A percentile compares a stretch with the other conserved stretches of the same genome.
phyloP scores from a whole-genome alignment of 2,888 invertebrate species.

The Drosophila austrosaltans region DNA sequence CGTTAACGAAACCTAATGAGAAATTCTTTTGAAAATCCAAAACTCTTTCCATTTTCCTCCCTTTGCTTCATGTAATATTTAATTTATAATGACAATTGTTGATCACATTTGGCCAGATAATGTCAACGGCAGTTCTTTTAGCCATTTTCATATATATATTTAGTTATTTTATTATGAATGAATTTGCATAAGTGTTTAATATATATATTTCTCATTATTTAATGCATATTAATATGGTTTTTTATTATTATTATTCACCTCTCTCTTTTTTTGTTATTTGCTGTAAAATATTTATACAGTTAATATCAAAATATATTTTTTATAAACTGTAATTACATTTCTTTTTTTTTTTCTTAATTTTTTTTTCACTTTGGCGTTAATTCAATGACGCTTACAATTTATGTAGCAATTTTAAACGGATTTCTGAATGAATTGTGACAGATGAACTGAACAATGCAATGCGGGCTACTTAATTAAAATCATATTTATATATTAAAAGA shows the following conservation, averaged over 20 bases:
- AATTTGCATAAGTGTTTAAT: slow-evolving; percentile 8
- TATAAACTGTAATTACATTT: slow-evolving; percentile 42
- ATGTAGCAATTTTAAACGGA: slow-evolving; percentile 21
- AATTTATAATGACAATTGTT: slow-evolving; percentile 17
- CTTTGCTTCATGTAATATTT: background rate
- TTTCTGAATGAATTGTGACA: slow-evolving; percentile 44
- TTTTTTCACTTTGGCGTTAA: slow-evolving; percentile 21
- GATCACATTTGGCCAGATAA: slow-evolving; percentile 48
- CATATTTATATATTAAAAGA: background rate
- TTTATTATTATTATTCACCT: slow-evolving; percentile 6
- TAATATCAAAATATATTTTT: slow-evolving; percentile 41
- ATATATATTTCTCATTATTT: slow-evolving; percentile 39
- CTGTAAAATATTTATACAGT: slow-evolving; percentile 30
- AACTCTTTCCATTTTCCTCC: background rate
- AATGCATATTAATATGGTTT: slow-evolving; percentile 57
- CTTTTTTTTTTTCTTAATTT: slow-evolving; percentile 10
- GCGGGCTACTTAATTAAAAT: slow-evolving; percentile 11
- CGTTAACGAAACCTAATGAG: too few relatives aligned
- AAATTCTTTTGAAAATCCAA: too few relatives aligned
- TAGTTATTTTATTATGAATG: slow-evolving; percentile 35
- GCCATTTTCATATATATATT: slow-evolving; percentile 5
- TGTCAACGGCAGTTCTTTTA: slow-evolving; percentile 44
- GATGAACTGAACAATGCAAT: slow-evolving; percentile 7
- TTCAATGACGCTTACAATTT: slow-evolving; percentile 50
- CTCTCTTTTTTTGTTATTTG: slow-evolving; percentile 16